Base-by-base conservation (phyloP, 2,797 vertebrate species). In the Acrossocheilus fasciatus region DNA sequence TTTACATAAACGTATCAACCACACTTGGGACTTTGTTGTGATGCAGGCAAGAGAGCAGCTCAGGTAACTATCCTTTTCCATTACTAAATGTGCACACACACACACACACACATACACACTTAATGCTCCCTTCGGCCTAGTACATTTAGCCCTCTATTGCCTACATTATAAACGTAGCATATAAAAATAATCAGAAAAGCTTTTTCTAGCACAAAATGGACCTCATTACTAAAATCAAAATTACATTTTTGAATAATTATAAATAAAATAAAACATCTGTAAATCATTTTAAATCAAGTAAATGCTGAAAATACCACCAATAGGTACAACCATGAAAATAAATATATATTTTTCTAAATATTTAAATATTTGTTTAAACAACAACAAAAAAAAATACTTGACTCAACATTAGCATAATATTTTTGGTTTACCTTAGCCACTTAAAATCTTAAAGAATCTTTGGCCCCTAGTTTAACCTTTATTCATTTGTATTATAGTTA, bases 31-130 rank as follows among this genome's bases (percentile, higher is more conserved):
- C 93, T 97, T 99, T 79, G 98, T 99, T 85, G 96, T 98, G 93
- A 98, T 97, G 97, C 98, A 99, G 93, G 98, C 98, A 0, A 94
- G 97, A 89, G 98, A 99, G 89, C 98, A 99, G 90, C 96, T 99
- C 64, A 96, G 97, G 98, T 98, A 90, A 95, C 41, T 39, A 15
- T 79, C 12, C 47, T 52, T 41, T 41, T 64, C 30, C 34, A 36
- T 68, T 52, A 72, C 62, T 66, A 66, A 66, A 64, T 18, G 54
- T 26, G 57, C 70, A 39, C 72, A 77, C 84, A 85, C 73, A 47
- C 45, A n/a, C 41, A 20, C 34, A 68, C 64, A 66, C 62, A 64
- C 47, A 47, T 4, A 74, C 34, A 68, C 68, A 34, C 66, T 20
- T 34, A 34, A 11, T 36, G 47, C 20, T 76, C 36, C 3, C 74